Evolutionary conservation across 2,113 vertebrate species (phyloP).

Genomic region (Capreolus pygargus): DNA sequence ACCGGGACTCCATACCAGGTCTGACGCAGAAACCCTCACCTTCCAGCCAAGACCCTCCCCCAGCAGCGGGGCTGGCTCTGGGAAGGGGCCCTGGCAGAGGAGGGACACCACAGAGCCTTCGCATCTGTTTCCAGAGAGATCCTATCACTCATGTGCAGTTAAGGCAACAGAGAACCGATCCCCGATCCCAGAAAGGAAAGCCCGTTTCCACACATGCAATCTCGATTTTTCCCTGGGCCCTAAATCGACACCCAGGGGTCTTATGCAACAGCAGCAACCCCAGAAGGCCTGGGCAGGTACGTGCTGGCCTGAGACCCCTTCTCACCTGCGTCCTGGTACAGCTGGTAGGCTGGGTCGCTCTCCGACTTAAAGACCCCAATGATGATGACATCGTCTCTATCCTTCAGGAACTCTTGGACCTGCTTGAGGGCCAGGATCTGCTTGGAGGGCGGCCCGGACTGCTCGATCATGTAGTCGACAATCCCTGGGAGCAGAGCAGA

Average conservation of each 20-base stretch:
- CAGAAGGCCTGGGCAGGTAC: rapidly evolving
- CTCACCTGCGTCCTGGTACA: conserved; percentile 94
- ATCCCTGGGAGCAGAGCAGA: conserved; percentile 84
- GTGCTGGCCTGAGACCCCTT: neutral
- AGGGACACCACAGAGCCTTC: neutral
- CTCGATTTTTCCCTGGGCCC: neutral
- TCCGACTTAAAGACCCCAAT: conserved; percentile 90
- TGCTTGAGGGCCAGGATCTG: conserved; percentile 90
- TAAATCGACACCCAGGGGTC: rapidly evolving
- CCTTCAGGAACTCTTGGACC: conserved; percentile 92
- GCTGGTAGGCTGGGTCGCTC: conserved; percentile 85
- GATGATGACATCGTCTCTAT: conserved; percentile 92
- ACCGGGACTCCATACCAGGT: neutral
- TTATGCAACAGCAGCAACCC: neutral
- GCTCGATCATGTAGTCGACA: conserved; percentile 93
- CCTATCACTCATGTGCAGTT: rapidly evolving
- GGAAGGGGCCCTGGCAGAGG: neutral
- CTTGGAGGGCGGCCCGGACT: conserved; percentile 94
- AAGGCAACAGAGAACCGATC: neutral
- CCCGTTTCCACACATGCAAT: neutral
- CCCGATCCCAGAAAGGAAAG: neutral
- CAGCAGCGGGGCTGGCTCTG: neutral
- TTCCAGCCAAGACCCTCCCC: neutral
- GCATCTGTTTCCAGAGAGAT: neutral
- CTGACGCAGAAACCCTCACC: neutral